Evolutionary conservation across 2,797 vertebrate genomes (phyloP), one percentile per base, ranked within the genome.

Genomic region (Helarctos malayanus): DNA sequence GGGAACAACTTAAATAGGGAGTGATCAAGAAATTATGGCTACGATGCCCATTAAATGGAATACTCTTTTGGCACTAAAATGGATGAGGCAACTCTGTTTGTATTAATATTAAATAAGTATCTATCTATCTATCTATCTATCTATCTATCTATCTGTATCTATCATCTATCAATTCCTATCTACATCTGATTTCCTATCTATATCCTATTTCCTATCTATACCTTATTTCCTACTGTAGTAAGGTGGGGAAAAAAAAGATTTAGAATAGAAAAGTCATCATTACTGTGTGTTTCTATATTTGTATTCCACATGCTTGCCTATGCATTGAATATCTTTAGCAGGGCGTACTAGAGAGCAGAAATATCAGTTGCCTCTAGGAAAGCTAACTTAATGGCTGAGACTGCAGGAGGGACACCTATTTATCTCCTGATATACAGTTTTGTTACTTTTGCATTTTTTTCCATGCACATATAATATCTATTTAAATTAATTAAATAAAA

Each of bases 401-500:
- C 13, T 49, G 38, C 79, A 54, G 49, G 21, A 27, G n/a, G 68
- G 41, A 84, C 38, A 54, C 16, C 5, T 5, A 73, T 81, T 10
- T 88, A 71, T 78, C 15, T 95, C 35, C 41, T 52, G n/a, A 3
- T 61, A 57, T 9, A 92, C 12, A 45, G 27, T 92, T 80, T 68
- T 83, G 10, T 93, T 59, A 2, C 11, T 69, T 85, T 89, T 81
- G 29, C 54, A 35, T 73, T 92, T 95, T 95, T 73, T 12, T 1
- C 2, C 5, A 29, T 56, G 15, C 87, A 59, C 8, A 65, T 79
- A 68, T 45, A 63, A 25, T 78, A 80, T 38, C 1, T 63, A 54
- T 80, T 95, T 54, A 80, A 89, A 75, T 73, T 59, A 63, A 29
- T 79, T 57, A 38, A 79, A 90, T 92, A 76, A 92, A 81, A 94